Evolutionary conservation across 1,140 invertebrate species (phyloP), one percentile per base, ranked within the genome.

Genomic region (Chironomus tepperi): DNA sequence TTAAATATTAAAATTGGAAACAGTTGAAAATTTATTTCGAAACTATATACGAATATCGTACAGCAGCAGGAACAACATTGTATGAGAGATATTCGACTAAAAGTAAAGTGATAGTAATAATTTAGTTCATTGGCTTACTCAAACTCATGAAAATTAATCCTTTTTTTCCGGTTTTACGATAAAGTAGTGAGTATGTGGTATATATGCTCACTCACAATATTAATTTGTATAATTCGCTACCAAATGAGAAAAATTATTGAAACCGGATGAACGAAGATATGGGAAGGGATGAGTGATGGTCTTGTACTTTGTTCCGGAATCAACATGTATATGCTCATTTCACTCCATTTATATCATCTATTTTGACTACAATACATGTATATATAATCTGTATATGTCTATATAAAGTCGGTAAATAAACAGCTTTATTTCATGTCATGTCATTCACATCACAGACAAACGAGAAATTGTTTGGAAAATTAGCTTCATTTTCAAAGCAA

Each of bases 1-100:
- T 70, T 70, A 70, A 70, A 70, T 70, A 70, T 70, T 70, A 70
- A 70, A 70, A 21, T 57, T 57, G 47, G 47, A 12, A 57, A 57
- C 12, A n/a, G 47, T 57, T 34, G 24, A 34, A 34, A n/a, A 34
- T 34, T 34, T 34, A 34, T 34, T n/a, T 34, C 24, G 24, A 34
- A 34, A 34, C 24, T 34, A 34, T 34, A 34, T 34, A 34, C 24
- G 24, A 34, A 34, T 12, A 5, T 5, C 1, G 24, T 34, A 34
- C 24, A 34, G 24, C 24, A 34, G 24, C 24, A 47, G 7, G 43
- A 7, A 47, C 12, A 34, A 34, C 24, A 34, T 34, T 34, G 24
- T 34, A 34, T 5, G 24, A 34, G 24, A 34, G 5, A n/a, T n/a
- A 34, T 34, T 34, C 24, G 24, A 34, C 24, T 34, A 34, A n/a